These are phyloP conservation scores for Pachyramphus minor DNA, from an alignment of 2,113 vertebrate genomes.

Conservation along the genomic window DNA sequence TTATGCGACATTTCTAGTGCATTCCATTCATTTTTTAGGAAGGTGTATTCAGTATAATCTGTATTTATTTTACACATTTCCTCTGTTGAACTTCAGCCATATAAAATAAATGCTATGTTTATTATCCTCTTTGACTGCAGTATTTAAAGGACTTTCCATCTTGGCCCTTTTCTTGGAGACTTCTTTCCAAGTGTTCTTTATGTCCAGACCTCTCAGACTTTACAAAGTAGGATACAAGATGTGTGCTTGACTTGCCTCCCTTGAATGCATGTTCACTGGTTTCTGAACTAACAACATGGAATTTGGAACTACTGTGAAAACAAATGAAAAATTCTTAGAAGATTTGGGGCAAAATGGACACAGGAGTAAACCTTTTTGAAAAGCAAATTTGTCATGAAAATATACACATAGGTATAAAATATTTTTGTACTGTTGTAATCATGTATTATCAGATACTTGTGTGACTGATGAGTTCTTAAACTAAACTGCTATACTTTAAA, in stretches of 20 bases:
- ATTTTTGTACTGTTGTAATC: neutral
- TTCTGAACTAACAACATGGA: neutral
- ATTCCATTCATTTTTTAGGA: constrained; percentile 29
- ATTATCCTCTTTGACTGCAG: constrained; percentile 42
- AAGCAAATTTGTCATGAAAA: neutral
- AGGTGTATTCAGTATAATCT: constrained; percentile 31
- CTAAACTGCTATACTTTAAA: neutral
- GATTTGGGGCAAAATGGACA: neutral
- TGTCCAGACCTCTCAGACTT: neutral
- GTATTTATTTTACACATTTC: constrained; percentile 54
- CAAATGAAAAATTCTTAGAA: neutral
- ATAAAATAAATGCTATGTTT: constrained; percentile 49
- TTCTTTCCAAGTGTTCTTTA: constrained; percentile 31
- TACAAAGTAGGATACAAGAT: neutral
- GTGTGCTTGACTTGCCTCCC: neutral
- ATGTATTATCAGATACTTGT: neutral
- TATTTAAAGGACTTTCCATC: constrained; percentile 45
- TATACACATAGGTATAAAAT: neutral
- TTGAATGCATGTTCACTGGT: neutral
- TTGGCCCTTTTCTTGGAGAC: neutral
- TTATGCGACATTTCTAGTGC: neutral
- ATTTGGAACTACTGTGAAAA: neutral
- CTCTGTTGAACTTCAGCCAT: constrained; percentile 39
- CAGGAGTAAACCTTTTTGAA: neutral
- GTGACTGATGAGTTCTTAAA: neutral